phyloP scores from a whole-genome alignment of 2,797 vertebrate species.

The Argentina silus region DNA sequence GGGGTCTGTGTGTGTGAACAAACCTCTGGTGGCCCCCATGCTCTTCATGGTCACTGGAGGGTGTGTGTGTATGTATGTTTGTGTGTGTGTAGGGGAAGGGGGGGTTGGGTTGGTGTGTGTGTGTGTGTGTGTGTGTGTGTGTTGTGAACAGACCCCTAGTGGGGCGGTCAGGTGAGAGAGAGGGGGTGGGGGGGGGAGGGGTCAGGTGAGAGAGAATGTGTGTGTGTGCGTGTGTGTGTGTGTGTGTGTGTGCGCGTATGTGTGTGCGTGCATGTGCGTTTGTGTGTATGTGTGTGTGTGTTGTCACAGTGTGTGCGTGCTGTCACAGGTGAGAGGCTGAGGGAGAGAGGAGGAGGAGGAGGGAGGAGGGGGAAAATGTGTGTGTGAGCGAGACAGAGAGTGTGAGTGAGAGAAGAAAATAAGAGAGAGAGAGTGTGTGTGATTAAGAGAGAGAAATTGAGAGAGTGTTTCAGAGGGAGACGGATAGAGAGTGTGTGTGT shows the following conservation, averaged over 20 bases:
- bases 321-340: background rate
- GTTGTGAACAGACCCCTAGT: too few relatives aligned
- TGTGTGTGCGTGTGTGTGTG: too few relatives aligned
- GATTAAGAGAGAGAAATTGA: background rate
- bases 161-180: too few relatives aligned
- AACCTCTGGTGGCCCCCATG: conserved; percentile 95
- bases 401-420: too few relatives aligned
- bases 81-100: background rate
- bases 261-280: too few relatives aligned
- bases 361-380: conserved; percentile 1
- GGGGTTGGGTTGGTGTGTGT: conserved; percentile 10
- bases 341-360: background rate
- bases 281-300: too few relatives aligned
- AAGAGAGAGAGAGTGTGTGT: too few relatives aligned
- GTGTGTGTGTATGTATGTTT: background rate
- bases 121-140: conserved; percentile 31
- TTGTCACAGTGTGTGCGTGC: too few relatives aligned
- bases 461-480: background rate
- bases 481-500: too few relatives aligned
- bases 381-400: conserved; percentile 9
- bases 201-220: background rate
- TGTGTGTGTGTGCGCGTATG: too few relatives aligned
- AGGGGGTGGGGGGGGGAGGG: background rate
- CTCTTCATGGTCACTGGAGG: conserved; percentile 56
- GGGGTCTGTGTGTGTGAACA: conserved; percentile 68